phyloP scores from a whole-genome alignment of 2,888 invertebrate species.

The Eilema depressum region DNA sequence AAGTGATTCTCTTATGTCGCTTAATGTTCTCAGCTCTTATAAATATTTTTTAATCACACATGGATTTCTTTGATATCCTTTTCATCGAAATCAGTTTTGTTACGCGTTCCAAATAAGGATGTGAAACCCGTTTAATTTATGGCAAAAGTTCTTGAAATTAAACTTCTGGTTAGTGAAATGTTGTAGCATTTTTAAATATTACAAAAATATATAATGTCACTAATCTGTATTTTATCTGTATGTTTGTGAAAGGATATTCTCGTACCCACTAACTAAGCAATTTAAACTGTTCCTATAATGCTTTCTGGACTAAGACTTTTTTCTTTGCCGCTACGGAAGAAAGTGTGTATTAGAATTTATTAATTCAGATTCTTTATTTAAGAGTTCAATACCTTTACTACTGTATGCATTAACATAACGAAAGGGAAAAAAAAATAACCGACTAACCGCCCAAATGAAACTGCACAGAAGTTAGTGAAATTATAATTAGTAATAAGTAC shows the following conservation, averaged over 20 bases:
- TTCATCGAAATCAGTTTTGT: background rate
- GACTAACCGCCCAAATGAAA: background rate
- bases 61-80: background rate
- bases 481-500: constrained; percentile 20
- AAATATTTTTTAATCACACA: background rate
- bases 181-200: too few relatives aligned
- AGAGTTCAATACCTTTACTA: background rate
- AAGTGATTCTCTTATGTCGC: too few relatives aligned
- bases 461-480: background rate
- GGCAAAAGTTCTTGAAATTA: background rate
- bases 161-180: background rate
- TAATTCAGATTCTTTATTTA: background rate
- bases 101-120: background rate
- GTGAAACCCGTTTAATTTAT: too few relatives aligned
- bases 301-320: background rate
- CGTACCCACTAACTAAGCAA: background rate
- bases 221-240: background rate
- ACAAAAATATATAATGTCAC: background rate
- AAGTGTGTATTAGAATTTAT: background rate
- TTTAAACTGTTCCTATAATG: background rate
- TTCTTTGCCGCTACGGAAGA: background rate
- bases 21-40: background rate
- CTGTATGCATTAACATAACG: background rate
- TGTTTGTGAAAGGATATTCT: background rate
- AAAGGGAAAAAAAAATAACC: background rate